Evolutionary conservation across 2,797 vertebrate genomes (phyloP).

Genomic region (Denticeps clupeoides): DNA sequence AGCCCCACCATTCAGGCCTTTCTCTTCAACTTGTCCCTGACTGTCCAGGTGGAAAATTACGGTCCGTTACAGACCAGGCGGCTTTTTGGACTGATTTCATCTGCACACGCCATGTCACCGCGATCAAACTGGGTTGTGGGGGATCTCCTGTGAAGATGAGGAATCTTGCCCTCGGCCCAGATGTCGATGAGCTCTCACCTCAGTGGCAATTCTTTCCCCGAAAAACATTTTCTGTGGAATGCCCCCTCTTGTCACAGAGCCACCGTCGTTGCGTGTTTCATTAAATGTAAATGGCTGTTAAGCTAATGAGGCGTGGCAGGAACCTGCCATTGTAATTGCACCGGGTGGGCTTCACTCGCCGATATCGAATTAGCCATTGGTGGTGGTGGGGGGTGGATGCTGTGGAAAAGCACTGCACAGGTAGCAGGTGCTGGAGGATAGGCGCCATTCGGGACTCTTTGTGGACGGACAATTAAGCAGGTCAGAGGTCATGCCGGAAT

Average conservation of each 20-base stretch:
- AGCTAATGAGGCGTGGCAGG: constrained; percentile 20
- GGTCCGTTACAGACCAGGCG: too few relatives aligned
- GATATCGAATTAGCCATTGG: constrained; percentile 16
- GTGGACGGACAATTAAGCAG: not conserved
- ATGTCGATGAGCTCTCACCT: too few relatives aligned
- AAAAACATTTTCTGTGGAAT: too few relatives aligned
- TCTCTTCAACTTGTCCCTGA: too few relatives aligned
- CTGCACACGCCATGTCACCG: too few relatives aligned
- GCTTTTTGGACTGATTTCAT: constrained; percentile 12
- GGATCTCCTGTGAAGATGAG: too few relatives aligned
- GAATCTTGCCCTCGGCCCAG: too few relatives aligned
- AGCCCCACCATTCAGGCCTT: too few relatives aligned
- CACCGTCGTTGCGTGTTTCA: constrained; percentile 27
- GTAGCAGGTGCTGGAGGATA: too few relatives aligned
- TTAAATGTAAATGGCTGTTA: constrained; percentile 27
- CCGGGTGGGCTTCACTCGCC: constrained; percentile 7
- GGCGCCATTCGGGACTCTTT: not conserved
- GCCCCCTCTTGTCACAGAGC: constrained; percentile 16
- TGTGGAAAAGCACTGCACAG: not conserved
- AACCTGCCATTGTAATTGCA: constrained; percentile 12
- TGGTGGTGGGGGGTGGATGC: constrained; percentile 1
- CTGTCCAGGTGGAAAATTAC: too few relatives aligned
- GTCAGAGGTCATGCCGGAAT: constrained; percentile 7
- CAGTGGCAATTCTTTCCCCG: too few relatives aligned
- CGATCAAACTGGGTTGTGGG: too few relatives aligned